A percentile compares a stretch with the other conserved stretches of the same genome.
phyloP scores from a whole-genome alignment of 1,140 invertebrate species.

The Drosophila lacteicornis region DNA sequence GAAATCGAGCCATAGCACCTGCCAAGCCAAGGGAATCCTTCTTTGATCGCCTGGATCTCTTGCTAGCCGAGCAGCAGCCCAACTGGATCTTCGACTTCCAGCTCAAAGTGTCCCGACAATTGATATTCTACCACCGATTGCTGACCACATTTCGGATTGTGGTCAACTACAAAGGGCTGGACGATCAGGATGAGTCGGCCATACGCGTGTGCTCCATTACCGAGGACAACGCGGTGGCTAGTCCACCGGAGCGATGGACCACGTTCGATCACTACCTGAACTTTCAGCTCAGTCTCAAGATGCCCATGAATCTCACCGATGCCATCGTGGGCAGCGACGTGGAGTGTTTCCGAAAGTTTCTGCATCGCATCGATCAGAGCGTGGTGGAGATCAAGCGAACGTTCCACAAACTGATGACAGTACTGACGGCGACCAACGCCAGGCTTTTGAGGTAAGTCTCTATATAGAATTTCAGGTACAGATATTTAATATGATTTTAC shows the following conservation, averaged over 20 bases:
- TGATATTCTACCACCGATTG: conserved; percentile 49
- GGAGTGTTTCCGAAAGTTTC: conserved; percentile 26
- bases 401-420: conserved; percentile 18
- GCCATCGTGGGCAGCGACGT: conserved; percentile 44
- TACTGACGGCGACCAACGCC: conserved; percentile 11
- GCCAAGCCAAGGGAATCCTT: conserved; percentile 8
- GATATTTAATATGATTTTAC: no score
- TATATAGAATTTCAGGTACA: background rate
- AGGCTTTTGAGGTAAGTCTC: conserved; percentile 43
- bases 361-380: conserved; percentile 40
- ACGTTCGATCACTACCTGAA: conserved; percentile 42
- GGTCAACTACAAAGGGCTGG: conserved; percentile 36
- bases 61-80: conserved; percentile 25
- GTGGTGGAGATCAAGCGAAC: conserved; percentile 21
- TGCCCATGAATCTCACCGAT: conserved; percentile 47
- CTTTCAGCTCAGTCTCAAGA: conserved; percentile 59
- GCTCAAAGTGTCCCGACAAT: conserved; percentile 29
- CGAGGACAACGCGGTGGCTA: background rate
- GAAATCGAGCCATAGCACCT: background rate
- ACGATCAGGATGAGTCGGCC: conserved; percentile 30
- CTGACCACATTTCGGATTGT: conserved; percentile 47
- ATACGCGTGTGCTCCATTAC: conserved; percentile 41
- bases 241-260: conserved; percentile 9
- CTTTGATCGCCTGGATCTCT: conserved; percentile 8
- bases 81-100: conserved; percentile 64